phyloP scores from a whole-genome alignment of 64 coral and sea anemone genomes.

The Exaiptasia diaphana region DNA sequence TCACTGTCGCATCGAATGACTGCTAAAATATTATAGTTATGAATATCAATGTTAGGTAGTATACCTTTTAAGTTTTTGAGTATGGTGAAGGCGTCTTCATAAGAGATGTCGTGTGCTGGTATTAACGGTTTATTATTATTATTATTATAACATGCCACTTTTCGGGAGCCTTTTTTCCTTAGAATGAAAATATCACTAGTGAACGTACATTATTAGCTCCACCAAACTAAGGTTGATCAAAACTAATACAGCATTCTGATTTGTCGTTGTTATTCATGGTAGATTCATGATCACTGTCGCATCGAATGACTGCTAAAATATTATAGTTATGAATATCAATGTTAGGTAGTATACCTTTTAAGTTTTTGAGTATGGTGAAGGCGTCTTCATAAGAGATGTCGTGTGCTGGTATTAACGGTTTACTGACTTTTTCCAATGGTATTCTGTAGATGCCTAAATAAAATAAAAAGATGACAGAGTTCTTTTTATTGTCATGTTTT shows the following conservation, averaged over 20 bases:
- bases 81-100: constrained; percentile 48
- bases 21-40: too few relatives aligned
- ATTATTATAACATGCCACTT: constrained; percentile 64
- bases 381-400: constrained; percentile 63
- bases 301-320: too few relatives aligned
- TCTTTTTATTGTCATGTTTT: too few relatives aligned
- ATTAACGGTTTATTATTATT: too few relatives aligned
- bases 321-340: too few relatives aligned
- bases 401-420: constrained; percentile 15
- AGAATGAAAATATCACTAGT: background rate
- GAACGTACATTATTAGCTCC: background rate
- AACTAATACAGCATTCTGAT: background rate
- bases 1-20: too few relatives aligned
- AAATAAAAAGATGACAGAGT: too few relatives aligned
- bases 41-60: too few relatives aligned
- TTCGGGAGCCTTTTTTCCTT: constrained; percentile 33
- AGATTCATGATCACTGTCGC: background rate
- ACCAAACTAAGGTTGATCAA: background rate
- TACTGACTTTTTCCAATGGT: too few relatives aligned
- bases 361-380: background rate
- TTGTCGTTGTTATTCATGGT: background rate
- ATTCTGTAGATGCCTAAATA: too few relatives aligned
- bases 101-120: constrained; percentile 49
- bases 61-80: constrained; percentile 9
- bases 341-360: too few relatives aligned